Base-by-base conservation (phyloP, 2,797 vertebrate species). In the Oryzias sinensis region DNA sequence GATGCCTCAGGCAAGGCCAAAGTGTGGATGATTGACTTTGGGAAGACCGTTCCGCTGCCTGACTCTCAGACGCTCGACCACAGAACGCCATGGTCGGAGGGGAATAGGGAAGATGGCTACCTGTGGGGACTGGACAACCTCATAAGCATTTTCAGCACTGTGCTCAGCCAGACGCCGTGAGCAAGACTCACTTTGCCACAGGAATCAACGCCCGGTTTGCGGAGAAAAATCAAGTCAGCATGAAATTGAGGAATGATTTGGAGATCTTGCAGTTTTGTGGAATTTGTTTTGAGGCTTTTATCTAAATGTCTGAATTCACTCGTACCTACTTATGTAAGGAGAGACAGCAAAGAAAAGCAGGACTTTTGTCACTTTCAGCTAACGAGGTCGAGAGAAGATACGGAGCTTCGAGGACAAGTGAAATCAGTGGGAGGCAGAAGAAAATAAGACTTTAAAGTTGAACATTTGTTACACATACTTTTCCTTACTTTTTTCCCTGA, bases 21-120 rank as follows among this genome's bases (percentile, higher is more conserved):
- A 11, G 93, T 97, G 41, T 96, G 95, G 95, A 97, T 97, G 95
- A 97, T 97, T 0, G 95, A 97, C 86, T 97, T 97, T 1, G 95
- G 95, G 53, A 97, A 97, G 84, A 97, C 95, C 0, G 90, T 94
- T 1, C 88, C 91, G 16, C 82, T 94, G 47, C 90, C 85, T 0
- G 70, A 77, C 1, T 81, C 88, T 24, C 84, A 74, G 59, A 92
- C 68, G 1, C 84, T 97, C 58, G 90, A 92, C 81, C 95, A 97
- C 84, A 84, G 95, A 51, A 92, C 91, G 7, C 88, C 93, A 42
- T 97, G 95, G 95, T 57, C 71, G 0, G 94, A 93, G 56, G 95
- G 95, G 25, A 97, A 94, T 89, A 91, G 86, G 1, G 95, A 97
- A 72, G 95, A 97, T 0, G 94, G 95, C 61, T 97, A 96, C 85